Conservation (phyloP, 2,113 vertebrate species). For the Misgurnus anguillicaudatus region DNA sequence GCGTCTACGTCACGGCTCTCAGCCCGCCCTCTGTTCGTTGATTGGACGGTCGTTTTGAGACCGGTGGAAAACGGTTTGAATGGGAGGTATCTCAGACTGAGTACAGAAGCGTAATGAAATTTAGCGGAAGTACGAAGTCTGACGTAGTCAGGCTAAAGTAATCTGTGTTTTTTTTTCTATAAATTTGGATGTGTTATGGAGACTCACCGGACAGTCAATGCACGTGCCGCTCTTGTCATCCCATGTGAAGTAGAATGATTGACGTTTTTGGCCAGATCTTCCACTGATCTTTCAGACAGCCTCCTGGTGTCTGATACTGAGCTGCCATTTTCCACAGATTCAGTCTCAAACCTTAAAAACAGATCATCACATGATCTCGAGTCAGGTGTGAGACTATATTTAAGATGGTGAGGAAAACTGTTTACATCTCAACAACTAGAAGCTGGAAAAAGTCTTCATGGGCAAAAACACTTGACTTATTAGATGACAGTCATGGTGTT, state of each 20-base stretch:
- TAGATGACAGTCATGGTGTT: background rate
- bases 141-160: too few species aligned
- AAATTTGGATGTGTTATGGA: background rate
- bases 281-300: constrained; percentile 80
- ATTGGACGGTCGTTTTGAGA: too few species aligned
- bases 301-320: constrained; percentile 75
- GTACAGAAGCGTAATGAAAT: too few species aligned
- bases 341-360: constrained; percentile 81
- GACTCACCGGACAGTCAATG: constrained; percentile 83
- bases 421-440: background rate
- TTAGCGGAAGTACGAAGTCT: too few species aligned
- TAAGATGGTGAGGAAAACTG: background rate
- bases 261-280: constrained; percentile 84
- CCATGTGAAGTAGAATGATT: constrained; percentile 70
- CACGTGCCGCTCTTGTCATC: constrained; percentile 76
- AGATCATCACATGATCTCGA: background rate
- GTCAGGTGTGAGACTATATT: background rate
- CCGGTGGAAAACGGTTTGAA: too few species aligned
- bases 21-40: too few species aligned
- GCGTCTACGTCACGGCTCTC: too few species aligned
- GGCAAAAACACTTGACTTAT: background rate
- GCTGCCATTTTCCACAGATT: constrained; percentile 82
- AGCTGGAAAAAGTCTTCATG: background rate
- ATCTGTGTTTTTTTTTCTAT: too few species aligned
- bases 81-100: too few species aligned